Evolutionary conservation across 2,797 vertebrate species (phyloP), one percentile per base, ranked within the genome.

Genomic region (Avahi laniger): DNA sequence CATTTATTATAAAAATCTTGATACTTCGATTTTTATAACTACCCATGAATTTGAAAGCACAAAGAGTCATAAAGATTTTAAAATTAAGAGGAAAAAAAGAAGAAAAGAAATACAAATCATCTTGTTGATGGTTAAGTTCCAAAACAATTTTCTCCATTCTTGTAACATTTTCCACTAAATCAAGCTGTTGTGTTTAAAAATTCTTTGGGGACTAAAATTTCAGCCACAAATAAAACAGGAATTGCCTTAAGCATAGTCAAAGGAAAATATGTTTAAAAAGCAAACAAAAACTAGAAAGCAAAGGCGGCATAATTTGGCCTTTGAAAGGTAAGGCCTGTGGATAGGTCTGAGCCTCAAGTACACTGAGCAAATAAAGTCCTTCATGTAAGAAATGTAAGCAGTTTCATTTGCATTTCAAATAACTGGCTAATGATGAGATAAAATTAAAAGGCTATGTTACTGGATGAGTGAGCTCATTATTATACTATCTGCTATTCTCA

Each of bases 91-190:
- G 28, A 63, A 33, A 67, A 2, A 22, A 72, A 59, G 41, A 54
- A 85, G 33, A 81, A 81, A 69, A 84, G 30, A 86, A 91, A 88
- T 48, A 86, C 4, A 65, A 59, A 30, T n/a, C 26, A 46, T 91
- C 54, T 82, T 82, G 35, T 70, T 81, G 67, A 90, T 30, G 17
- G 61, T 35, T 78, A 81, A 38, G 48, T 63, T 93, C 72, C 70
- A 95, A 87, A 97, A 94, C n/a, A 35, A 82, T 84, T 83, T 92
- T 83, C 96, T 95, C 85, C 57, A 84, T 88, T 95, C 67, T 92
- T 94, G 1, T 75, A 92, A 95, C 43, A 91, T 52, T 95, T 96
- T 84, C 75, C 81, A 94, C 22, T 43, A 91, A 92, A 70, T 82
- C 57, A 91, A 93, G 20, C 41, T 82, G 67, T 67, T 89, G 5